Evolutionary conservation across 2,113 vertebrate species (phyloP).

Genomic region (Triplophysa tibetana): DNA sequence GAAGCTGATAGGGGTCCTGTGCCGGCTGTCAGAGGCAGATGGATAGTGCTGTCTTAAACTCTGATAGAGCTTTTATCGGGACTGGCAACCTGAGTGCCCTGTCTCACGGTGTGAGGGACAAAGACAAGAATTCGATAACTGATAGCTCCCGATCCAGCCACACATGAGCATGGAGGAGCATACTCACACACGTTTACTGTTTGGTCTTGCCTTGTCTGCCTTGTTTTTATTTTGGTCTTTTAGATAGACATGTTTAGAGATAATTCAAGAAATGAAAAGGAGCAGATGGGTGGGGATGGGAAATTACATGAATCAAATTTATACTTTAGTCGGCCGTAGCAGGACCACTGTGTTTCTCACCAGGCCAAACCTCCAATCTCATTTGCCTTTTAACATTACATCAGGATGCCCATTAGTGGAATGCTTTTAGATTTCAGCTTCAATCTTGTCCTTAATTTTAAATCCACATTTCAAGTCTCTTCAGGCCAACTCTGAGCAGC

Average conservation of each 20-base stretch:
- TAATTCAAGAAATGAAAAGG: background rate
- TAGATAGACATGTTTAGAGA: background rate
- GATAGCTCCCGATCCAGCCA: background rate
- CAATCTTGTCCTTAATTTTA: background rate
- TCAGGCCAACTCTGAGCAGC: conserved; percentile 10
- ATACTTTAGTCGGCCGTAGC: background rate
- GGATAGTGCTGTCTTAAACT: conserved; percentile 26
- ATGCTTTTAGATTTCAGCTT: background rate
- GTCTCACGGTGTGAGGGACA: conserved; percentile 10
- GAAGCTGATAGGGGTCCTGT: conserved; percentile 18
- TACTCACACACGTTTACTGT: background rate
- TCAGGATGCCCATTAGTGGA: background rate
- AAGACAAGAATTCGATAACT: background rate
- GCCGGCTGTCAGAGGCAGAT: conserved; percentile 25
- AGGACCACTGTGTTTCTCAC: background rate
- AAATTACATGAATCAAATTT: background rate
- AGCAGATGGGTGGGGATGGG: no score
- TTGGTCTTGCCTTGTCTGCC: background rate
- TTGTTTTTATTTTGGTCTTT: background rate
- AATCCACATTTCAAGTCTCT: background rate
- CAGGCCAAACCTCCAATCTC: background rate
- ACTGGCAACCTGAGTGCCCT: background rate
- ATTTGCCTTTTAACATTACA: background rate
- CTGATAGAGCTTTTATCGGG: conserved; percentile 30
- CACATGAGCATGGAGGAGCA: background rate